Evolutionary conservation across 1,140 invertebrate species (phyloP).

Genomic region (Fopius arisanus): DNA sequence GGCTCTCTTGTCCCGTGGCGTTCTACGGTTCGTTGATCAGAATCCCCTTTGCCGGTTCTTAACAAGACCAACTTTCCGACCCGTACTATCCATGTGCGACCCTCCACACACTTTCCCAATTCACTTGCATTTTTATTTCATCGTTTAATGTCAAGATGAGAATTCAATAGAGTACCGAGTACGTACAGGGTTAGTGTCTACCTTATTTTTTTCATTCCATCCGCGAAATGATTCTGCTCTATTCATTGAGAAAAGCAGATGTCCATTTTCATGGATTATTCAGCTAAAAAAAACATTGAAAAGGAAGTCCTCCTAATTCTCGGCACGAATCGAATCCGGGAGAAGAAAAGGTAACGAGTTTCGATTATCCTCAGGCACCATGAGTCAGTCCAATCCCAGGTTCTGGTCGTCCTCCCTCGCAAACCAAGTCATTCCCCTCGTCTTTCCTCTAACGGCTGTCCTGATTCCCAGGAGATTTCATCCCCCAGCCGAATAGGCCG

Average conservation of each 20-base stretch:
- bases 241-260: background rate
- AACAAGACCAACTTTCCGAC: slow-evolving; percentile 59
- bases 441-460: slow-evolving; percentile 52
- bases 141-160: background rate
- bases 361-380: slow-evolving; percentile 57
- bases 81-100: slow-evolving; percentile 34
- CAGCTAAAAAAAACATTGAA: slow-evolving; percentile 3
- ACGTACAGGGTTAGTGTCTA: too few relatives aligned
- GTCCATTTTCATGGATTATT: background rate
- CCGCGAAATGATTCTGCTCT: too few relatives aligned
- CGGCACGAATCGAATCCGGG: slow-evolving; percentile 53
- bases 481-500: background rate
- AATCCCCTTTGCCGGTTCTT: slow-evolving; percentile 54
- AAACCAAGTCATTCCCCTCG: slow-evolving; percentile 28
- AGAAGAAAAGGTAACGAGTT: slow-evolving; percentile 53
- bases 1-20: slow-evolving; percentile 44
- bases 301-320: slow-evolving; percentile 40
- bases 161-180: too few relatives aligned
- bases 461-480: slow-evolving; percentile 59
- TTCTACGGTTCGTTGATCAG: slow-evolving; percentile 55
- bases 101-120: slow-evolving; percentile 42
- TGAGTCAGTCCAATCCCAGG: slow-evolving; percentile 53
- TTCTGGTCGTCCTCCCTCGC: slow-evolving; percentile 1
- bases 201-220: too few relatives aligned
- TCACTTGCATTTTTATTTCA: slow-evolving; percentile 35